Conservation (phyloP, 2,113 vertebrate species). For the Mesitornis unicolor region DNA sequence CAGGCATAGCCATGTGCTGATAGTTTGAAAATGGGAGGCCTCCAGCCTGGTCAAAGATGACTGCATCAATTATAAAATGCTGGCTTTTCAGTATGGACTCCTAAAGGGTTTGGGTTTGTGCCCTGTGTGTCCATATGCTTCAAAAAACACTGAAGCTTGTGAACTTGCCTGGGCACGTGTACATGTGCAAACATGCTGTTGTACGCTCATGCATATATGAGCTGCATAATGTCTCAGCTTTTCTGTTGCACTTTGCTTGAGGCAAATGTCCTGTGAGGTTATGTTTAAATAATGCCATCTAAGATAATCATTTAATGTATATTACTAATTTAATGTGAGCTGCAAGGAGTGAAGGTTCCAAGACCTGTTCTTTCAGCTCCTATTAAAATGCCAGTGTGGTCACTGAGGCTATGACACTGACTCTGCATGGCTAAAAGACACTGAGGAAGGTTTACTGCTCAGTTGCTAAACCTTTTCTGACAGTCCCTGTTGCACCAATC, state of each 20-base stretch:
- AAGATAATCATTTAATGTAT: neutral
- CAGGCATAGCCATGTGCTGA: neutral
- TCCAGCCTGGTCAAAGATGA: neutral
- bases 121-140: neutral
- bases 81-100: neutral
- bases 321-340: conserved; percentile 28
- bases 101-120: neutral
- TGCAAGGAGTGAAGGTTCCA: neutral
- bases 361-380: conserved; percentile 31
- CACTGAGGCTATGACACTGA: neutral
- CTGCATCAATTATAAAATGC: neutral
- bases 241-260: neutral
- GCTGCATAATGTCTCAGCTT: neutral
- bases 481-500: neutral
- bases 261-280: conserved; percentile 4
- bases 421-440: neutral
- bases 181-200: neutral
- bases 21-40: neutral
- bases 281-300: conserved; percentile 34
- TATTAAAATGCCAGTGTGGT: neutral
- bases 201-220: neutral
- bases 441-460: neutral
- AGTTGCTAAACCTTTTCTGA: neutral
- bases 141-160: neutral
- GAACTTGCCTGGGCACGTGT: neutral